A percentile compares a stretch with the other conserved stretches of the same genome.
These are phyloP conservation scores for Branchinecta sandiegonensis DNA, from an alignment of 2,888 invertebrate genomes.

Conservation along the genomic window DNA sequence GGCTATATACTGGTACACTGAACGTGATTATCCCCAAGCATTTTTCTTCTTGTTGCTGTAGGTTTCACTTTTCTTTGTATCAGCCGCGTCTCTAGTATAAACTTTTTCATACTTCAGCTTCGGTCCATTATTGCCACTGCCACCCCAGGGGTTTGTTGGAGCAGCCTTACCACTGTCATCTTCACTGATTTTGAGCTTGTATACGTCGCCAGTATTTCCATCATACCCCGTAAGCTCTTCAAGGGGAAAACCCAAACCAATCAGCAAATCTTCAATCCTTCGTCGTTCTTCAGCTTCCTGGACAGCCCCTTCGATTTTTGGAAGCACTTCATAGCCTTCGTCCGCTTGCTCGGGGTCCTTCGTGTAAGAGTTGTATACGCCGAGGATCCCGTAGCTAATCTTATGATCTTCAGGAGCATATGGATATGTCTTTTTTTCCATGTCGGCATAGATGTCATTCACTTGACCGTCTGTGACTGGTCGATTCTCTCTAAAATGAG, in stretches of 20 bases:
- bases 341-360: neutral
- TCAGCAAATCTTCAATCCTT: conserved; percentile 8
- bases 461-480: conserved; percentile 10
- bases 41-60: neutral
- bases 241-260: neutral
- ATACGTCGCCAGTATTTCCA: neutral
- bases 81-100: neutral
- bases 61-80: neutral
- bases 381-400: neutral
- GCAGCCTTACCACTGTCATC: neutral
- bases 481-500: neutral
- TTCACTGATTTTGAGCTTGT: neutral
- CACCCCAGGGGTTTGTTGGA: neutral
- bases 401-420: neutral
- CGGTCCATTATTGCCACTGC: neutral
- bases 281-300: conserved; percentile 10
- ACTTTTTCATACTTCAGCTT: conserved; percentile 8
- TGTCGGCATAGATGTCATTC: conserved; percentile 2
- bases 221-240: neutral
- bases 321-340: neutral
- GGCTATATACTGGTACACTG: too few species aligned
- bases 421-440: neutral
- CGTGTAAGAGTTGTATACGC: neutral
- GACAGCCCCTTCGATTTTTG: neutral
- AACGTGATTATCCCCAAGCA: neutral